phyloP scores from a whole-genome alignment of 2,888 invertebrate genomes.

The Hirtodrosophila histrioides region DNA sequence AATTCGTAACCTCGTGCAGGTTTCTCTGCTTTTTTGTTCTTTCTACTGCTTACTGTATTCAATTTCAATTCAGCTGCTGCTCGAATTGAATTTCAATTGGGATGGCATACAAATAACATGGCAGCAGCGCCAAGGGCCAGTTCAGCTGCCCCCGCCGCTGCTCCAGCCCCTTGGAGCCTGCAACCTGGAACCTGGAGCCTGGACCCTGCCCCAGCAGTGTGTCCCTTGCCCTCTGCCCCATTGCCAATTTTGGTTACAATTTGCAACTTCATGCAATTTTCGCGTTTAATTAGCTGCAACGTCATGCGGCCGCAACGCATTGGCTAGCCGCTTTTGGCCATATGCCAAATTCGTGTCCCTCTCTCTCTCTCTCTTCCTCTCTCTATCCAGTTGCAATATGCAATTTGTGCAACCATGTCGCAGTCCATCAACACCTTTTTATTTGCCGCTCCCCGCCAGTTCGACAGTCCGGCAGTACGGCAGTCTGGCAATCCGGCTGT shows the following conservation, averaged over 20 bases:
- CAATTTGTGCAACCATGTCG: conserved; percentile 74
- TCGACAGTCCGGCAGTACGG: background rate
- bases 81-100: conserved; percentile 68
- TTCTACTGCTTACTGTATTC: conserved; percentile 35
- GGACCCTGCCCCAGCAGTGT: too few species aligned
- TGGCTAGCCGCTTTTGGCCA: conserved; percentile 43
- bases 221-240: background rate
- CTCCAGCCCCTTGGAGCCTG: too few species aligned
- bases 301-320: conserved; percentile 37
- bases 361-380: too few species aligned
- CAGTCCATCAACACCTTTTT: conserved; percentile 77
- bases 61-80: conserved; percentile 55
- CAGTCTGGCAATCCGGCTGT: background rate
- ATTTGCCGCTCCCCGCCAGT: conserved; percentile 17
- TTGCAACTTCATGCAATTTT: conserved; percentile 56
- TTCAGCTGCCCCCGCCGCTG: background rate
- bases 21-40: background rate
- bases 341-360: conserved; percentile 40
- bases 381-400: conserved; percentile 40
- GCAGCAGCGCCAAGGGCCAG: background rate
- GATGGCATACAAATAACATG: conserved; percentile 30
- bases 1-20: conserved; percentile 48
- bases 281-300: conserved; percentile 74
- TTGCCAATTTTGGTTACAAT: conserved; percentile 42
- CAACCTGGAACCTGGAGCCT: too few species aligned